Evolutionary conservation across 2,888 invertebrate species (phyloP), one percentile per base, ranked within the genome.

Genomic region (Catotricha subobsoleta): DNA sequence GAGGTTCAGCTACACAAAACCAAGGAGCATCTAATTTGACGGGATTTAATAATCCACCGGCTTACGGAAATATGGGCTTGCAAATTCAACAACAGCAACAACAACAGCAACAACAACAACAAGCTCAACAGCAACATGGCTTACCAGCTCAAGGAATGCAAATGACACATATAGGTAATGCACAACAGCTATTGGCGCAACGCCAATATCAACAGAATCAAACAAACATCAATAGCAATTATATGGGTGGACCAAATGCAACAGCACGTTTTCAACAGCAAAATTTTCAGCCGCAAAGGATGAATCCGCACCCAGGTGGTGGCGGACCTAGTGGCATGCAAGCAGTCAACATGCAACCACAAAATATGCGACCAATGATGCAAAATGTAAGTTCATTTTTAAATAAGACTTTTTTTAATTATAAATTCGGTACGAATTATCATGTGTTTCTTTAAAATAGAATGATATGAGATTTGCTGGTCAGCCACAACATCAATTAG

Each of bases 401-500:
- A 4, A 7, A 12, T 19, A 10, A 29, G 5, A 29, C 10, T 33
- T 20, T 19, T 4, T 18, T 33, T 19, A 44, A 35, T 12, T 44
- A 10, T 45, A 47, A 25, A 45, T n/a, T n/a, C n/a, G n/a, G n/a
- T n/a, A n/a, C n/a, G n/a, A n/a, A n/a, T n/a, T n/a, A n/a, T n/a
- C n/a, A n/a, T n/a, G n/a, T n/a, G n/a, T n/a, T n/a, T n/a, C n/a
- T n/a, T n/a, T n/a, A n/a, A n/a, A n/a, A n/a, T n/a, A n/a, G n/a
- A n/a, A n/a, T n/a, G n/a, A n/a, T n/a, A n/a, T n/a, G n/a, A n/a
- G 40, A 34, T 40, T 31, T 18, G 42, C 18, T n/a, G 46, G 46
- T 43, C 25, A 39, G 38, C 38, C 19, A 13, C 61, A 67, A 48
- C 66, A 67, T 49, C 67, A 67, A 13, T 54, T 67, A 50, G 58